Evolutionary conservation across 2,888 invertebrate species (phyloP).

Genomic region (Caenorhabditis drosophilae): DNA sequence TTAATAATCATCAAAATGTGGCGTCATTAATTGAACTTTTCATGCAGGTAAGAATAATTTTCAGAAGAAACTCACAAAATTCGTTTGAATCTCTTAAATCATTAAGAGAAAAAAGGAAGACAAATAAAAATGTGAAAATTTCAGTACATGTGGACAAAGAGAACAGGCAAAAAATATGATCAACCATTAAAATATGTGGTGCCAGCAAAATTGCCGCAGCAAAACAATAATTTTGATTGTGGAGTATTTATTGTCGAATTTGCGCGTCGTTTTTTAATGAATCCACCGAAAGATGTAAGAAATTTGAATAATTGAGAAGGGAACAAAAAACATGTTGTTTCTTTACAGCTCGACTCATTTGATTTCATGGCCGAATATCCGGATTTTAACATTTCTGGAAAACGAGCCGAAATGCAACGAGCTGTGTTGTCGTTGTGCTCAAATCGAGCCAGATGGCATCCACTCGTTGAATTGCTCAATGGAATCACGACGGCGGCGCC

Average conservation of each 20-base stretch:
- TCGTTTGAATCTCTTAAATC: too few species aligned
- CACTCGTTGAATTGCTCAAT: slow-evolving; percentile 34
- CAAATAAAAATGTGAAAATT: slow-evolving; percentile 3
- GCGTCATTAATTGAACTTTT: slow-evolving; percentile 48
- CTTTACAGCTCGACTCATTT: slow-evolving; percentile 49
- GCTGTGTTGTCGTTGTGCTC: slow-evolving; percentile 55
- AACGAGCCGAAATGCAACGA: slow-evolving; percentile 54
- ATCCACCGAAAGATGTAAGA: slow-evolving; percentile 54
- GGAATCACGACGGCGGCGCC: slow-evolving; percentile 36
- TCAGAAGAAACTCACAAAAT: too few species aligned
- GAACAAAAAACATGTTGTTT: not conserved
- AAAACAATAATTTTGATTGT: slow-evolving; percentile 55
- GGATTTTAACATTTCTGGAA: slow-evolving; percentile 47
- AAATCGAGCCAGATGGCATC: slow-evolving; percentile 34
- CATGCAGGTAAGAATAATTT: slow-evolving; percentile 43
- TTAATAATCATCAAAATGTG: slow-evolving; percentile 50
- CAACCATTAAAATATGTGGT: slow-evolving; percentile 21
- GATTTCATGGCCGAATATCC: slow-evolving; percentile 54
- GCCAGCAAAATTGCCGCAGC: slow-evolving; percentile 46
- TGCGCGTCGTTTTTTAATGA: slow-evolving; percentile 55
- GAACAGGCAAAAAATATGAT: slow-evolving; percentile 26
- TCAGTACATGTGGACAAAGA: slow-evolving; percentile 41
- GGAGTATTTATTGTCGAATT: slow-evolving; percentile 62
- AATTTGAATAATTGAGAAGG: not conserved
- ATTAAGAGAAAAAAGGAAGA: too few species aligned